Evolutionary conservation across 2,888 invertebrate genomes (phyloP), one percentile per base, ranked within the genome.

Genomic region (Cryptops parisi): DNA sequence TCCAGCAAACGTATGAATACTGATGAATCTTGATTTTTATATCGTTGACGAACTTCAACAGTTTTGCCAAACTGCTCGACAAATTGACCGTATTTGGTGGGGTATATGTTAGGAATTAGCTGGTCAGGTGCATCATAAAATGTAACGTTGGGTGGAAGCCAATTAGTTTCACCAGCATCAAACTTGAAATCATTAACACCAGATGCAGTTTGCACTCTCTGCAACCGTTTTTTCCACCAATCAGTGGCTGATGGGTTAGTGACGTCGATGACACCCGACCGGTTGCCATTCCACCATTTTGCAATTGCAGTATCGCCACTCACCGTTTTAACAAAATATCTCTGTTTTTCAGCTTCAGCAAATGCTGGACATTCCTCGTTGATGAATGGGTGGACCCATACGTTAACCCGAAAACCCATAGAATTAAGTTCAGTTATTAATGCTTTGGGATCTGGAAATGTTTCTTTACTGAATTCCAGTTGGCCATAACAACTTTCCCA

Each of bases 121-220:
- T 57, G 55, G 17, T 53, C 47, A 17, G 55, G 53, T 12, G 61
- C 60, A 5, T 50, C 38, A 1, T 65, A 47, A 3, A 54, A 50
- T n/a, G n/a, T n/a, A 25, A 53, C 57, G 5, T 58, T 73, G 67
- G 77, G 74, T 27, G 81, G 81, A 41, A 78, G 68, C 77, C 79
- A 84, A 60, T 78, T 77, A 0, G 75, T 73, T 67, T 86, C 85
- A 23, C 86, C 88, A 43, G 85, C 86, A 62, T 87, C 85, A 62
- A 87, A 86, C 69, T 86, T 86, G 59, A 84, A 78, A 55, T 80
- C 78, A 61, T 83, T 81, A 22, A 88, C 76, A 0, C 78, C 81
- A 52, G 78, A 78, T 3, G 75, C 71, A 0, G 72, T 68, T 58
- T 78, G 70, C 1, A 91, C 59, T 3, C 66, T 59, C 24, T 61